Evolutionary conservation across 1,140 invertebrate species (phyloP), one percentile per base, ranked within the genome.

Genomic region (Conopomorpha cramerella): DNA sequence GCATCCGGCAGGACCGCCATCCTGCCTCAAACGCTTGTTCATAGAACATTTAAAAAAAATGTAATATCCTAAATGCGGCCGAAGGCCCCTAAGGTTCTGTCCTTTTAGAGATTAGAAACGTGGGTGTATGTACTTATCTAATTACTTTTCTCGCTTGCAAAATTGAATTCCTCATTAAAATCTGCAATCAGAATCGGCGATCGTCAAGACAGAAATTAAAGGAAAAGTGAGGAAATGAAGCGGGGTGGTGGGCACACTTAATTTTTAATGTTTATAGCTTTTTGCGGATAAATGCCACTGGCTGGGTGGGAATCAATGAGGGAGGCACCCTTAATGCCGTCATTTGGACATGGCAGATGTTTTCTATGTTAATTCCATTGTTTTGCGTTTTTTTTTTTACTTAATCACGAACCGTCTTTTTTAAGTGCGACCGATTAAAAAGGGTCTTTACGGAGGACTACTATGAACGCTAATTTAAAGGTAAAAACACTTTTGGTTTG

Each of bases 201-300:
- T 23, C 19, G n/a, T 10, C 19, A 23, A 6, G 19, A 6, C 19
- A 23, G 19, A 23, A 6, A 23, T 10, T 6, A 10, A 23, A 23
- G 10, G 19, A 23, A 23, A n/a, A 23, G 19, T 10, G 4, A 23
- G 28, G 28, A 11, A 11, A 17, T 6, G 19, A 8, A n/a, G n/a
- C 3, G 18, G 16, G 33, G 33, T 4, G 33, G 33, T 3, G 7
- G 10, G 16, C 16, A 16, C 33, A 34, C 13, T 34, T 34, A 19
- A 34, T 34, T 34, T 34, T 34, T 34, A 34, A 34, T 34, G 33
- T 34, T 34, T 34, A 34, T 34, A 19, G 33, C 33, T 2, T 34
- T 34, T 23, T 7, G 3, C n/a, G n/a, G 33, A 34, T 34, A 19
- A 34, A 34, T 34, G 3, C 33, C 13, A 13, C 23, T 18, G 16